Evolutionary conservation across 1,140 invertebrate species (phyloP).

Genomic region (Drosophila kepulauana): DNA sequence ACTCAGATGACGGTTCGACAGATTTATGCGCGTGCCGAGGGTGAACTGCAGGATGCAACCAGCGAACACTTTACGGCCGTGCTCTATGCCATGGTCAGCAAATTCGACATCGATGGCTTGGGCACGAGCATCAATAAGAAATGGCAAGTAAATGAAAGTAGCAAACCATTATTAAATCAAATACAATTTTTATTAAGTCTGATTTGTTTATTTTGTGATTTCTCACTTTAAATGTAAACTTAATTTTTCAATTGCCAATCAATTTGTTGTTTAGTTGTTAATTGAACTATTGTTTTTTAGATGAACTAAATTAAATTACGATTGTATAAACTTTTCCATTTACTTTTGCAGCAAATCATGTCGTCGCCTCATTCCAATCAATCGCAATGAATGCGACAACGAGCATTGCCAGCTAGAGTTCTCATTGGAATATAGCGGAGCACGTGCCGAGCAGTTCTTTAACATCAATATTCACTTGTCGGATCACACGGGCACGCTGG

Average conservation of each 20-base stretch:
- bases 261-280: too few relatives aligned
- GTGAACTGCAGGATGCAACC: constrained; percentile 75
- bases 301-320: too few relatives aligned
- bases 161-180: neutral
- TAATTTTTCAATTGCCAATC: too few relatives aligned
- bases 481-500: constrained; percentile 86
- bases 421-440: constrained; percentile 71
- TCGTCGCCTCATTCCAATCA: constrained; percentile 35
- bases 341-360: constrained; percentile 55
- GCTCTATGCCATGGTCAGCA: constrained; percentile 85
- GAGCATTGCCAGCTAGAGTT: constrained; percentile 63
- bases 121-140: constrained; percentile 60
- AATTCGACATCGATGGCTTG: constrained; percentile 86
- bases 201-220: too few relatives aligned
- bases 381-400: constrained; percentile 52
- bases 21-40: constrained; percentile 84
- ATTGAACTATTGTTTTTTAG: too few relatives aligned
- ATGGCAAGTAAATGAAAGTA: constrained; percentile 54
- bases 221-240: neutral
- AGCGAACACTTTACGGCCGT: constrained; percentile 85
- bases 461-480: constrained; percentile 86
- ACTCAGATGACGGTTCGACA: constrained; percentile 86
- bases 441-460: constrained; percentile 83
- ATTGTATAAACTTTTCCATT: neutral
- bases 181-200: too few relatives aligned